These are phyloP conservation scores for Latrodectus elegans DNA, from an alignment of 2,888 invertebrate species.

Conservation along the genomic window DNA sequence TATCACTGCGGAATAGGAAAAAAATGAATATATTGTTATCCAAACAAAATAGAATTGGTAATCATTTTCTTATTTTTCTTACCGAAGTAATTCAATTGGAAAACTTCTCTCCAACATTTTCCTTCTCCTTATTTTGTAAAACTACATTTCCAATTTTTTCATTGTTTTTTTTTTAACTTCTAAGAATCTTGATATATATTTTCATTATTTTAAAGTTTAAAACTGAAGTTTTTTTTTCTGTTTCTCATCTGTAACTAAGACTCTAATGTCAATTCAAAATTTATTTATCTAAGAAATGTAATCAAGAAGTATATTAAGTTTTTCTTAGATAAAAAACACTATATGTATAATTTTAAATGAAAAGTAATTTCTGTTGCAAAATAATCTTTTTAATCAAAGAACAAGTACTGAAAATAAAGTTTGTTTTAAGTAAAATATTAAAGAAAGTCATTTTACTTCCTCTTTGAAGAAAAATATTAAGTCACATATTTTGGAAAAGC, in stretches of 20 bases:
- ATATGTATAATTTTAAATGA: no score
- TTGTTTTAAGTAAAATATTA: not conserved
- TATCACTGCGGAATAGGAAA: no score
- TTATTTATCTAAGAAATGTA: constrained; percentile 30
- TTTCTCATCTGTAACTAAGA: not conserved
- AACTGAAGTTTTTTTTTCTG: constrained; percentile 15
- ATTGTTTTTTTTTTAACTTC: constrained; percentile 13
- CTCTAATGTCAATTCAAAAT: constrained; percentile 25
- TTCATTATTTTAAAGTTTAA: constrained; percentile 24
- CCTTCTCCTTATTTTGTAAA: constrained; percentile 33
- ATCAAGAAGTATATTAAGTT: constrained; percentile 18
- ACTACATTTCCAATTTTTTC: constrained; percentile 13
- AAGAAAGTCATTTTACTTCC: not conserved
- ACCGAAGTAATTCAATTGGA: not conserved
- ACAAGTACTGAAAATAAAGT: constrained; percentile 10
- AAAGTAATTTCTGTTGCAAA: no score
- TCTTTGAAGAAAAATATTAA: no score
- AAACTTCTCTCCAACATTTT: not conserved
- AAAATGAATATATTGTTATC: not conserved
- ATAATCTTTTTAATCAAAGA: no score
- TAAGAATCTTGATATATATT: not conserved
- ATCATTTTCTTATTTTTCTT: constrained; percentile 22
- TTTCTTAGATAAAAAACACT: not conserved
- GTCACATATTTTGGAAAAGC: no score
- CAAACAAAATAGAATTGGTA: constrained; percentile 42